phyloP scores from a whole-genome alignment of 2,888 invertebrate species.

The Cheilosia urbana region DNA sequence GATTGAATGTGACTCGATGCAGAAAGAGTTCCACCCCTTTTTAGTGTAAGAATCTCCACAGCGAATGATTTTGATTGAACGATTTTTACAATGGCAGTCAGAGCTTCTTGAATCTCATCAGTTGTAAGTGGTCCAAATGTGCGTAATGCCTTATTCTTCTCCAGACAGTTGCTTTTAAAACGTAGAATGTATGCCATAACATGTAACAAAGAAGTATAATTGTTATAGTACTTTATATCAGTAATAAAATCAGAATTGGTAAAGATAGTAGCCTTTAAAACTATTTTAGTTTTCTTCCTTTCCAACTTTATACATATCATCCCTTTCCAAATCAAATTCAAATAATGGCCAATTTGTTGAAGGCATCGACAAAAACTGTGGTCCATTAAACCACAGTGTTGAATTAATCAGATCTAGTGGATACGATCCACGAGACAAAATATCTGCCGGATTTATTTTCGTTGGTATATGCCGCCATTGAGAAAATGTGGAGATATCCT shows the following conservation, averaged over 20 bases:
- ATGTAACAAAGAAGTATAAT: constrained; percentile 41
- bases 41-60: constrained; percentile 19
- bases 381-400: constrained; percentile 58
- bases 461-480: constrained; percentile 12
- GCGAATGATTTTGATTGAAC: no score
- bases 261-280: constrained; percentile 11
- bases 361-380: constrained; percentile 36
- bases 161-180: constrained; percentile 42
- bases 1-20: no score
- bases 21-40: constrained; percentile 63
- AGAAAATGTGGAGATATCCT: constrained; percentile 37
- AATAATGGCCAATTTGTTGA: constrained; percentile 42
- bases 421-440: constrained; percentile 23
- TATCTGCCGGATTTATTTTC: no score
- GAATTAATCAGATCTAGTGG: constrained; percentile 37
- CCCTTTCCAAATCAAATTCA: constrained; percentile 16
- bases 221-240: constrained; percentile 43
- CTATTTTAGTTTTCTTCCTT: constrained; percentile 55
- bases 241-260: constrained; percentile 28
- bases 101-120: constrained; percentile 30
- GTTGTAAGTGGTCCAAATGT: constrained; percentile 16
- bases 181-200: constrained; percentile 49
- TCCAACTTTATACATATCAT: constrained; percentile 38
- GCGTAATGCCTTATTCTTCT: constrained; percentile 27
- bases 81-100: no score